Base-by-base conservation (phyloP, 2,888 invertebrate genomes). In the Lymantria dispar region DNA sequence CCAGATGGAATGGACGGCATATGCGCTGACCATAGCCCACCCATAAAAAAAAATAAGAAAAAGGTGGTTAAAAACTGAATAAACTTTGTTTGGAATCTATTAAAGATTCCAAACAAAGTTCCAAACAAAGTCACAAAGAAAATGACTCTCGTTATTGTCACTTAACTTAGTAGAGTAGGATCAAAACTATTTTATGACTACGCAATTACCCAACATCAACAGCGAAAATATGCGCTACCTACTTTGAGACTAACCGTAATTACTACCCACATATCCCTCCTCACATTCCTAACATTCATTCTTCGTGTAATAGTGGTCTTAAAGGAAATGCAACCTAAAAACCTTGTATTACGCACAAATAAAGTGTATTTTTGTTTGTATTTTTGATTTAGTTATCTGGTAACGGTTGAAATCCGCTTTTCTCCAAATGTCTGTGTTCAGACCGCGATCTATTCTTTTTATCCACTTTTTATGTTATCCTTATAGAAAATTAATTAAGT, bases 401-500 rank as follows among this genome's bases (percentile, higher is more conserved):
- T 62, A 64, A 55, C 68, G 66, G 68, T 80, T 82, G 70, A 79
- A 81, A 79, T 80, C 81, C 76, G 76, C 80, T 80, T 83, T 78
- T 64, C 71, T 72, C 69, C 63, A 59, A 70, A 72, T 78, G 76
- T 78, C 78, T 78, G 72, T 76, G 68, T 74, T 78, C 67, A 69
- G 66, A 62, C 72, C 69, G 68, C 71, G 74, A 78, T 72, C 72
- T 76, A 74, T 76, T 77, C 74, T 78, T 72, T 71, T 58, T 66
- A 68, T 70, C 63, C 70, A 73, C 76, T 77, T 82, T 22, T 82
- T 74, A 76, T 78, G 76, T 77, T 76, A 75, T 72, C 72, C 74
- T 78, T 68, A 83, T 83, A 81, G 83, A 82, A 86, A 87, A 85
- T 87, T 87, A 87, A 87, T 87, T 86, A 85, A 81, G 81, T 80